Percentiles rank a stretch among this genome's conserved stretches.
Evolutionary conservation across 2,888 invertebrate genomes (phyloP).

Genomic region (Thyatira batis): DNA sequence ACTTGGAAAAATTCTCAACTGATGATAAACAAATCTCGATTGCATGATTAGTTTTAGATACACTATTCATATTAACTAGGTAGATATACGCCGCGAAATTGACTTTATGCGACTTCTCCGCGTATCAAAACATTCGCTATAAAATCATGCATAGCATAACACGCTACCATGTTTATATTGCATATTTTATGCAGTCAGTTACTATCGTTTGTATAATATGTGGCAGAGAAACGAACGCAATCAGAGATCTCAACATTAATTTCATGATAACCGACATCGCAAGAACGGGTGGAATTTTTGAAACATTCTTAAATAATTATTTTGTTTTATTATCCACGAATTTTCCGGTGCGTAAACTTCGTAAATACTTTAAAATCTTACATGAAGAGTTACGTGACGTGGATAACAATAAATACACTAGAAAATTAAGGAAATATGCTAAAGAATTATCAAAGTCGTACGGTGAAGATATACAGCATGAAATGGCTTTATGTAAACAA

Average conservation of each 20-base stretch:
- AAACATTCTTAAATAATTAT: slow-evolving; percentile 45
- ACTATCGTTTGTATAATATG: slow-evolving; percentile 6
- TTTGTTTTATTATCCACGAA: slow-evolving; percentile 38
- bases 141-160: not conserved
- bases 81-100: slow-evolving; percentile 32
- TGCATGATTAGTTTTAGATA: not conserved
- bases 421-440: slow-evolving; percentile 38
- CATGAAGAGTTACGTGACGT: slow-evolving; percentile 30
- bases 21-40: slow-evolving; percentile 10
- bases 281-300: slow-evolving; percentile 43
- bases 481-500: slow-evolving; percentile 32
- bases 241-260: not conserved
- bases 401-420: slow-evolving; percentile 33
- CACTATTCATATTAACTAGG: not conserved
- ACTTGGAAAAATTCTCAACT: slow-evolving; percentile 27
- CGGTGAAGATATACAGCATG: slow-evolving; percentile 34
- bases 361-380: slow-evolving; percentile 41
- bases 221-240: not conserved
- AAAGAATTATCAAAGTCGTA: slow-evolving; percentile 36
- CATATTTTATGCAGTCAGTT: slow-evolving; percentile 10
- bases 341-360: slow-evolving; percentile 39
- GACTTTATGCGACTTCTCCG: slow-evolving; percentile 1
- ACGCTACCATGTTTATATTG: not conserved
- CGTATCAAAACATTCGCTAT: not conserved
- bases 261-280: not conserved